Conservation (phyloP, 2,113 vertebrate genomes). For the Rhea pennata region DNA sequence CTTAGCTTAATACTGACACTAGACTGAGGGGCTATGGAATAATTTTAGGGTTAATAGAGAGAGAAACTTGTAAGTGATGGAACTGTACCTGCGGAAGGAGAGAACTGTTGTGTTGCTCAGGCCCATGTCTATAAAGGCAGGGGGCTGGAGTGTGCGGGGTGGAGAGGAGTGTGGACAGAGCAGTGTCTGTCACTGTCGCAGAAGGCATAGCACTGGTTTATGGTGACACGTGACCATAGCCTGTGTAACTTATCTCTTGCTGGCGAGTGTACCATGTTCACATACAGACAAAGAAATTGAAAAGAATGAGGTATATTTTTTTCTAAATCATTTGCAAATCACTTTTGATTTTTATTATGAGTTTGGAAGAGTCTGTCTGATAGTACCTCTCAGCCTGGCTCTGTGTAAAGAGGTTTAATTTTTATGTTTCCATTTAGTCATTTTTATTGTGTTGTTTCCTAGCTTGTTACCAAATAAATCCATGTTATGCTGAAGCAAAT, state of each 20-base stretch:
- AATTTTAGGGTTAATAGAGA: neutral
- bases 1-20: neutral
- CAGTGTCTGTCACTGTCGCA: neutral
- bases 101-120: neutral
- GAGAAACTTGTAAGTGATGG: neutral
- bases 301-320: neutral
- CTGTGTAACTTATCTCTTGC: neutral
- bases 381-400: neutral
- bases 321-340: neutral
- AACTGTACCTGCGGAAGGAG: neutral
- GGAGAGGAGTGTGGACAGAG: neutral
- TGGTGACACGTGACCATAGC: neutral
- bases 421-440: slow-evolving; percentile 63
- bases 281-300: neutral
- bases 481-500: slow-evolving; percentile 40
- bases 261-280: neutral
- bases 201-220: neutral
- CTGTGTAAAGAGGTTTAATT: slow-evolving; percentile 47
- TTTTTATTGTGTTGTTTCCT: slow-evolving; percentile 63
- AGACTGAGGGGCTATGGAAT: neutral
- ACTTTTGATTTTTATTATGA: slow-evolving; percentile 50
- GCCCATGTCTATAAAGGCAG: neutral
- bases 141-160: neutral
- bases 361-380: slow-evolving; percentile 1
- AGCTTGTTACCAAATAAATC: slow-evolving; percentile 59